A percentile compares a stretch with the other conserved stretches of the same genome.
These are phyloP conservation scores for Eptatretus atami DNA, from an alignment of 2,797 vertebrate genomes.

Conservation along the genomic window DNA sequence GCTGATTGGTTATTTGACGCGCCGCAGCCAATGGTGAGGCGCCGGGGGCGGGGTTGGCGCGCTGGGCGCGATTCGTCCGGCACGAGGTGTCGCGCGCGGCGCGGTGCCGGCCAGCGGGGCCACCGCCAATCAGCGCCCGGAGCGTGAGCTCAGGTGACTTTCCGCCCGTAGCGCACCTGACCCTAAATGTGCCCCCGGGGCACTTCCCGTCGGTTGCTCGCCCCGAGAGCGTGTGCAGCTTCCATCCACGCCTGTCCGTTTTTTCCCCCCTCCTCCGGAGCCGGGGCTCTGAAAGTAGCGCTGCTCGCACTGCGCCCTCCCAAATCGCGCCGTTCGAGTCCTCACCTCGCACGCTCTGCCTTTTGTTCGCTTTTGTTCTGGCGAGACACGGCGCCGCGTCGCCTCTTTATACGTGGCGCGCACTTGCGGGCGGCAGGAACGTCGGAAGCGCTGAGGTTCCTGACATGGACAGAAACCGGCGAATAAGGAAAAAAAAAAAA, in stretches of 20 bases:
- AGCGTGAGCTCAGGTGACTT: not conserved
- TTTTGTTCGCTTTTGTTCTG: no score
- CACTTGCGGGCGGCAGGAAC: no score
- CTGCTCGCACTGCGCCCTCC: not conserved
- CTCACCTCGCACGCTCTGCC: no score
- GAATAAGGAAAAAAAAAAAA: no score
- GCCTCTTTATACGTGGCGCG: no score
- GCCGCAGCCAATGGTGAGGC: constrained; percentile 97
- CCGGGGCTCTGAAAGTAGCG: constrained; percentile 2
- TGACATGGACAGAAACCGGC: no score
- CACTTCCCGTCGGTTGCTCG: not conserved
- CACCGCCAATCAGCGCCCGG: not conserved
- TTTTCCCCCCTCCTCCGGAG: not conserved
- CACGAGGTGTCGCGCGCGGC: not conserved
- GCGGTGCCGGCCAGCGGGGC: not conserved
- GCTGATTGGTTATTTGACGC: constrained; percentile 99
- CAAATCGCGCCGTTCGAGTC: no score
- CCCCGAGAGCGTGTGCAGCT: not conserved
- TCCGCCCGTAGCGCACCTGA: not conserved
- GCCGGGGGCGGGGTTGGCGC: constrained; percentile 61
- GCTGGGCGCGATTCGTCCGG: not conserved
- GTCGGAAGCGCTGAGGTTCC: no score
- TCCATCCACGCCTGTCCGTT: not conserved
- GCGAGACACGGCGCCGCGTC: no score
- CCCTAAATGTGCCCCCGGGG: not conserved